Conservation (phyloP, 2,797 vertebrate genomes). For the Sciaenops ocellatus region DNA sequence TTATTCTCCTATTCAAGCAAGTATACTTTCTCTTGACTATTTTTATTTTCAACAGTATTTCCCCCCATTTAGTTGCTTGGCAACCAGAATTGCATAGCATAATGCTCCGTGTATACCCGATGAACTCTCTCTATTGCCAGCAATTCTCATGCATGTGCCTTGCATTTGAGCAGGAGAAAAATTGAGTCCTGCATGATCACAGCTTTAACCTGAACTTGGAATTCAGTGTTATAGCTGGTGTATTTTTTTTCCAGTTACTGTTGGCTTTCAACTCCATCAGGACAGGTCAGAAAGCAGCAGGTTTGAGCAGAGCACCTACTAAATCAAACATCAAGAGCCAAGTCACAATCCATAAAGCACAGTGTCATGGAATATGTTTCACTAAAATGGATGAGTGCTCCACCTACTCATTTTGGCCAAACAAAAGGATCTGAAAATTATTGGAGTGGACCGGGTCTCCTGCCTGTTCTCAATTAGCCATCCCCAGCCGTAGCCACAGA, state of each 20-base stretch:
- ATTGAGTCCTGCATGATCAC: neutral
- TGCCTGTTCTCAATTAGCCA: slow-evolving; percentile 59
- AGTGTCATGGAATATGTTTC: slow-evolving; percentile 49
- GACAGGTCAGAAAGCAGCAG: slow-evolving; percentile 16
- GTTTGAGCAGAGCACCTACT: slow-evolving; percentile 17
- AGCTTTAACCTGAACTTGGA: slow-evolving; percentile 13
- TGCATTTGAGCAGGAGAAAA: slow-evolving; percentile 9
- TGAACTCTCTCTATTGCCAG: slow-evolving; percentile 32
- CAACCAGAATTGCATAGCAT: slow-evolving; percentile 62
- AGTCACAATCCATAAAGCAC: slow-evolving; percentile 50
- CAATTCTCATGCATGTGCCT: slow-evolving; percentile 2
- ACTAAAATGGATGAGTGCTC: slow-evolving; percentile 57
- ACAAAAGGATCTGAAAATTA: slow-evolving; percentile 40
- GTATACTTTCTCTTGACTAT: slow-evolving; percentile 40
- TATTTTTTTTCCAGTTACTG: neutral
- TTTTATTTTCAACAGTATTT: slow-evolving; percentile 52
- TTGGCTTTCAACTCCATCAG: slow-evolving; percentile 34
- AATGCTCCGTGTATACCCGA: slow-evolving; percentile 33
- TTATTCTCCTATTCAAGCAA: slow-evolving; percentile 31
- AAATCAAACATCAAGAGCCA: slow-evolving; percentile 48
- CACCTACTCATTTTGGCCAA: slow-evolving; percentile 44
- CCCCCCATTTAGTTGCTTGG: slow-evolving; percentile 70
- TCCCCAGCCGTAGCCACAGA: slow-evolving; percentile 46
- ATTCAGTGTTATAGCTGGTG: slow-evolving; percentile 16
- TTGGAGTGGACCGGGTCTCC: slow-evolving; percentile 48